These are phyloP conservation scores for Chrysolina oricalcia DNA, from an alignment of 2,888 invertebrate species.

Conservation along the genomic window DNA sequence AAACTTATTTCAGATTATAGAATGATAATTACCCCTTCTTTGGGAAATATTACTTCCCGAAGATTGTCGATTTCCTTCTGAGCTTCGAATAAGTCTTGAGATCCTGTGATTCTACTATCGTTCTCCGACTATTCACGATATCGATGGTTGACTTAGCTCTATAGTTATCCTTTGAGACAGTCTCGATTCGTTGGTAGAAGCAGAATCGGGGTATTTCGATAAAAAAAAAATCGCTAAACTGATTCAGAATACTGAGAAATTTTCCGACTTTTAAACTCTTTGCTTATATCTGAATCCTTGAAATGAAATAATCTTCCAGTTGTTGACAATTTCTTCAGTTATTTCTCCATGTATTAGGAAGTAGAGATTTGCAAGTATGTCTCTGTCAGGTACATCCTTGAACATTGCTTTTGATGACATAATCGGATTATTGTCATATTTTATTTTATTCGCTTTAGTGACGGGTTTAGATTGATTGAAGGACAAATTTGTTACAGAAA, in stretches of 20 bases:
- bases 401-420: no score
- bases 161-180: no score
- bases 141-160: background rate
- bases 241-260: background rate
- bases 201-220: background rate
- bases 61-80: background rate
- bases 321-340: no score
- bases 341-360: no score
- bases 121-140: background rate
- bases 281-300: no score
- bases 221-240: background rate
- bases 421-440: no score
- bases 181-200: background rate
- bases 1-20: conserved; percentile 13
- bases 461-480: no score
- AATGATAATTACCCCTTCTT: background rate
- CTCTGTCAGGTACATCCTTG: no score
- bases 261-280: conserved; percentile 13
- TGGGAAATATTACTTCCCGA: background rate
- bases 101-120: background rate
- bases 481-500: no score
- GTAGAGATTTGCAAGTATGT: no score
- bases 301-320: no score
- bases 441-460: no score
- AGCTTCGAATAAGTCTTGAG: background rate